Conservation (phyloP, 2,113 vertebrate genomes). For the Sus scrofa region T2T-Sscrofa CM000819.6:140243001-140243500, state of each 20-base stretch:
- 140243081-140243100: background rate
- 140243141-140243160: background rate
- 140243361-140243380: background rate
- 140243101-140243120: background rate
- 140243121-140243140: background rate
- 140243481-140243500: background rate
- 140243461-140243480: slow-evolving; percentile 4
- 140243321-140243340: background rate
- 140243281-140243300: background rate
- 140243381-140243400: background rate
- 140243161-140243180: background rate
- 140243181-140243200: no score
- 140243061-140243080: background rate
- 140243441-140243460: background rate
- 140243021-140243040: background rate
- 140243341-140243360: background rate
- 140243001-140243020: background rate
- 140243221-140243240: background rate
- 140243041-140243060: no score
- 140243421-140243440: background rate
- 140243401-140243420: background rate
- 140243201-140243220: background rate
- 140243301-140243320: background rate
- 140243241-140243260: background rate
- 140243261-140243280: background rate